Evolutionary conservation across 2,888 invertebrate genomes (phyloP).

Genomic region (Pandemis cinnamomeana): DNA sequence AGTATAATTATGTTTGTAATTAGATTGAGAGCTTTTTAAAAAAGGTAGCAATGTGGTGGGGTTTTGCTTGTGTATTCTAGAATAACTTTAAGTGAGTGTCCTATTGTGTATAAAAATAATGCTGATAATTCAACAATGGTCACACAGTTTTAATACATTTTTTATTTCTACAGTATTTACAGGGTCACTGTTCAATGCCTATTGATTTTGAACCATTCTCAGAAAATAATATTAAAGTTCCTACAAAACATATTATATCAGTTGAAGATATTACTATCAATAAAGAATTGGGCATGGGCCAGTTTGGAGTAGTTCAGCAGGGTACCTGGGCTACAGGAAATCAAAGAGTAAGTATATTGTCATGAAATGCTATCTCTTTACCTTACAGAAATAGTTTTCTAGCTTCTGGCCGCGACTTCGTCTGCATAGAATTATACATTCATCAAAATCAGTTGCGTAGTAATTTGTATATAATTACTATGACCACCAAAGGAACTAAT

Average conservation of each 20-base stretch:
- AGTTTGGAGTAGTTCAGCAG: slow-evolving; percentile 99
- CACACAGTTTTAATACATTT: not conserved
- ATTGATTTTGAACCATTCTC: slow-evolving; percentile 64
- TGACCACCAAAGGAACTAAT: too few relatives aligned
- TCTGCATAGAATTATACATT: too few relatives aligned
- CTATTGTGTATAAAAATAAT: not conserved
- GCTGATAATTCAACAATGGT: not conserved
- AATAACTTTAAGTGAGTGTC: too few relatives aligned
- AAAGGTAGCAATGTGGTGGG: too few relatives aligned
- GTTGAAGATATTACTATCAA: slow-evolving; percentile 96
- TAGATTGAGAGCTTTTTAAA: too few relatives aligned
- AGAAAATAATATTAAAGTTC: slow-evolving; percentile 84
- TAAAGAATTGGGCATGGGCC: slow-evolving; percentile 97
- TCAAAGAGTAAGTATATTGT: slow-evolving; percentile 87
- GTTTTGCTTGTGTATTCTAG: too few relatives aligned
- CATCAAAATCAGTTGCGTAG: too few relatives aligned
- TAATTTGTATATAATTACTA: too few relatives aligned
- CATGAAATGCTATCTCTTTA: not conserved
- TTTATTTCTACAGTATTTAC: slow-evolving; percentile 54
- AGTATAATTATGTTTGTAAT: slow-evolving; percentile 47
- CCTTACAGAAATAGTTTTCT: too few relatives aligned
- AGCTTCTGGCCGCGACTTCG: too few relatives aligned
- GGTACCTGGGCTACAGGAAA: slow-evolving; percentile 98
- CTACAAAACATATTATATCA: slow-evolving; percentile 95
- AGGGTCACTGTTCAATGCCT: slow-evolving; percentile 57